Percentiles rank a stretch among this genome's conserved stretches.
Evolutionary conservation across 2,888 invertebrate species (phyloP).

Genomic region (Euphydryas editha): DNA sequence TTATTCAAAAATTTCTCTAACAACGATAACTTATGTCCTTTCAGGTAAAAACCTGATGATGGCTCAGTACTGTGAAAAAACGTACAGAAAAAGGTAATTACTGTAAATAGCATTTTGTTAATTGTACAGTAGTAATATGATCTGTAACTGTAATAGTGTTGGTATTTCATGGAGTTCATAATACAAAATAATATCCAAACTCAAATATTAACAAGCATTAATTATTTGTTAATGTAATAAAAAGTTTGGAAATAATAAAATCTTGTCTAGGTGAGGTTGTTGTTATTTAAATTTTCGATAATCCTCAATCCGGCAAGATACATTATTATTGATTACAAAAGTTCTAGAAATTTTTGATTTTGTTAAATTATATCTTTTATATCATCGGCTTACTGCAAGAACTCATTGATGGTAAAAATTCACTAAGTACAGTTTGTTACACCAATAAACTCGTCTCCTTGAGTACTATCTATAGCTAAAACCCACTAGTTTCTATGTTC

Average conservation of each 20-base stretch:
- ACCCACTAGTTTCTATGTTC: too few relatives aligned
- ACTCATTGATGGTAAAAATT: too few relatives aligned
- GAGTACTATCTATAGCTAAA: too few relatives aligned
- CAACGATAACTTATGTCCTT: neutral
- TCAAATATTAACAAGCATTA: conserved; percentile 35
- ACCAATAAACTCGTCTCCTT: too few relatives aligned
- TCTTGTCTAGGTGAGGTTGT: conserved; percentile 80
- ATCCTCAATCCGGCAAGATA: conserved; percentile 80
- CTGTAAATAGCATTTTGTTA: conserved; percentile 4
- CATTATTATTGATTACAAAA: conserved; percentile 43
- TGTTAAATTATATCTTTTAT: too few relatives aligned
- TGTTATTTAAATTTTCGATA: conserved; percentile 65
- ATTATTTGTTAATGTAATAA: conserved; percentile 56
- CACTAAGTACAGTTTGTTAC: too few relatives aligned
- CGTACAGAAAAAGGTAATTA: neutral
- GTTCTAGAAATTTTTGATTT: neutral
- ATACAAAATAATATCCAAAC: conserved; percentile 32
- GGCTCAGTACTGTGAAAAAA: neutral
- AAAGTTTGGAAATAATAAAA: conserved; percentile 66
- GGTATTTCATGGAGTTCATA: neutral
- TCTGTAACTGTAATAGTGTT: neutral
- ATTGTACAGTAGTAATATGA: neutral
- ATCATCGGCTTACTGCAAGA: too few relatives aligned
- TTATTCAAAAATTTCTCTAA: neutral
- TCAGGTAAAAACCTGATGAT: neutral